Base-by-base conservation (phyloP, 2,113 vertebrate genomes). In the Todiramphus saurophagus region DNA sequence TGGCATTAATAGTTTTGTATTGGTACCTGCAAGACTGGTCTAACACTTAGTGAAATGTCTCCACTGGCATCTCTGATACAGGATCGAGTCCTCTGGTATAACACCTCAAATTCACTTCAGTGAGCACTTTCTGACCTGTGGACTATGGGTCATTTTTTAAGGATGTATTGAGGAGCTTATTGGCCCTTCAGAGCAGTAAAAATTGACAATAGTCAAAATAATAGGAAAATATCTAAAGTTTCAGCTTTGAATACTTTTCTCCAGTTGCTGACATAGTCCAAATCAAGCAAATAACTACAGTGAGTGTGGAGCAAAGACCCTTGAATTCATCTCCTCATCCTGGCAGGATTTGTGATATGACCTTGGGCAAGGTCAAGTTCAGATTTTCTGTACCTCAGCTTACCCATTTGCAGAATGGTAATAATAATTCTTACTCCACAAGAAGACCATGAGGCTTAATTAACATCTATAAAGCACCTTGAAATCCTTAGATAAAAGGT, bases 401-500 rank as follows among this genome's bases (percentile, higher is more conserved):
- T 94, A 60, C 72, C 48, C 28, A 24, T 66, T 39, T 91, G 53
- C 50, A 53, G 63, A 66, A 66, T 39, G 10, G n/a, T 19, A 67
- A 94, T 77, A 87, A 91, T 85, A 92, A 96, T 92, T 94, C 75
- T 75, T 69, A 27, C 31, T 74, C 56, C 80, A 62, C 60, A 58
- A 58, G 83, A 92, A 75, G 62, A 82, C 78, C 13, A 3, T 27
- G 48, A 43, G 56, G 18, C 91, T 95, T 97, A 91, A 96, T 93
- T 89, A 82, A 68, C 64, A 68, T 67, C 90, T 84, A 77, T 94
- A 94, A 96, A 96, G 46, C 69, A 90, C 93, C 88, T 94, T 86
- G 90, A 92, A 85, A 95, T 81, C 81, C 86, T 89, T 68, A 44
- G 59, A 76, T 33, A 89, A 87, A 97, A 89, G 92, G 93, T 96